Evolutionary conservation across 1,140 invertebrate genomes (phyloP).

Genomic region (Oreohelix idahoensis): DNA sequence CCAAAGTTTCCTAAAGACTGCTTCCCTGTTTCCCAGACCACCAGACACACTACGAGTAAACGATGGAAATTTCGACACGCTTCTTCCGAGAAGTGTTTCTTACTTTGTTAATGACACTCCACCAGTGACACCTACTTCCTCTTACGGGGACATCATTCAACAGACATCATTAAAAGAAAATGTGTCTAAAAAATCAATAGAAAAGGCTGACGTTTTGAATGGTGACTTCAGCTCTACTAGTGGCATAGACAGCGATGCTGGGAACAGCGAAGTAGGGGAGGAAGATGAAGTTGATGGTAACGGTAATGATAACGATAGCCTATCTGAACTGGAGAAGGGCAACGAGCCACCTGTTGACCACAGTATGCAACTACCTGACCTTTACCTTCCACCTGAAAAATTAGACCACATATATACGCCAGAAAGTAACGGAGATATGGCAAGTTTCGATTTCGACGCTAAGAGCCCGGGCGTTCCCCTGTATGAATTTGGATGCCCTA

Average conservation of each 20-base stretch:
- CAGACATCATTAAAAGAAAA: conserved; percentile 35
- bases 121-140: conserved; percentile 3
- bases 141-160: conserved; percentile 48
- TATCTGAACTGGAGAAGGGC: conserved; percentile 43
- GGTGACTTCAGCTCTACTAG: conserved; percentile 59
- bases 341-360: conserved; percentile 57
- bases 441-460: conserved; percentile 65
- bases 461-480: conserved; percentile 55
- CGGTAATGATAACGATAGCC: conserved; percentile 42
- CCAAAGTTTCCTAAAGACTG: not conserved
- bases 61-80: conserved; percentile 57
- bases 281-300: conserved; percentile 48
- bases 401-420: conserved; percentile 60
- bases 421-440: conserved; percentile 56
- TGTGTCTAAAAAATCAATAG: conserved; percentile 13
- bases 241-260: conserved; percentile 57
- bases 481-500: conserved; percentile 58
- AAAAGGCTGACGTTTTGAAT: conserved; percentile 23
- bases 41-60: conserved; percentile 52
- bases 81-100: conserved; percentile 52
- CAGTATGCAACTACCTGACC: conserved; percentile 51
- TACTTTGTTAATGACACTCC: conserved; percentile 44
- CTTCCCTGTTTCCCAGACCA: conserved; percentile 17
- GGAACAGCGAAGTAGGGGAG: conserved; percentile 34
- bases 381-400: conserved; percentile 63